Conservation (phyloP, 1,140 invertebrate genomes). For the Neuroterus valhalla region DNA sequence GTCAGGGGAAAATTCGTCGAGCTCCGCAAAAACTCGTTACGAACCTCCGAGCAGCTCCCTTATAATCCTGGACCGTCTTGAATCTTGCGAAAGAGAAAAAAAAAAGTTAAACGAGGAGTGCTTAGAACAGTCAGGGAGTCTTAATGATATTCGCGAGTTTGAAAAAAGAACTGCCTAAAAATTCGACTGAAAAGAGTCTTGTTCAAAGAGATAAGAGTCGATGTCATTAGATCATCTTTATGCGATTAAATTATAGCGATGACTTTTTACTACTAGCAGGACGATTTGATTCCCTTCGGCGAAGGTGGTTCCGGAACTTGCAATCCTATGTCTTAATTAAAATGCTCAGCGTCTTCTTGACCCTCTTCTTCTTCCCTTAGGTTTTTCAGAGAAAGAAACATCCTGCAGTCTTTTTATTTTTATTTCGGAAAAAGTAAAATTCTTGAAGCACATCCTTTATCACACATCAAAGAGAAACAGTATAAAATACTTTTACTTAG, state of each 20-base stretch:
- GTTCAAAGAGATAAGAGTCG: background rate
- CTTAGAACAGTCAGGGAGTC: slow-evolving; percentile 36
- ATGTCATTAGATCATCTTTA: background rate
- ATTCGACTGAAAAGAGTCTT: slow-evolving; percentile 15
- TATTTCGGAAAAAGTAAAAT: background rate
- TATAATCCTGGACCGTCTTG: slow-evolving; percentile 28
- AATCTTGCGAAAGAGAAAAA: slow-evolving; percentile 19
- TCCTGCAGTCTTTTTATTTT: no score
- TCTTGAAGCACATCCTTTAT: background rate
- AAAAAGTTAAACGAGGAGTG: slow-evolving; percentile 37
- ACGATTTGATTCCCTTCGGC: background rate
- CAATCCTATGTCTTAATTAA: background rate
- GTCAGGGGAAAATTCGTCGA: slow-evolving; percentile 27
- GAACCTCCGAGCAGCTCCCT: slow-evolving; percentile 18
- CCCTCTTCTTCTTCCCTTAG: no score
- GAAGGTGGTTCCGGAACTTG: background rate
- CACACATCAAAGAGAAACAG: background rate
- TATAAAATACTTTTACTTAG: no score
- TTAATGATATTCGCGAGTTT: slow-evolving; percentile 24
- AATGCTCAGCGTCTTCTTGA: background rate
- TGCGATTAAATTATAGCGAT: background rate
- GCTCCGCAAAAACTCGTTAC: slow-evolving; percentile 28
- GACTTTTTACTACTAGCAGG: slow-evolving; percentile 7
- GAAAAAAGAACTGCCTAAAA: slow-evolving; percentile 15
- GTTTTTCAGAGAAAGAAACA: no score